phyloP scores from a whole-genome alignment of 2,797 vertebrate genomes.

The Oryzias dopingdopingensis region DNA sequence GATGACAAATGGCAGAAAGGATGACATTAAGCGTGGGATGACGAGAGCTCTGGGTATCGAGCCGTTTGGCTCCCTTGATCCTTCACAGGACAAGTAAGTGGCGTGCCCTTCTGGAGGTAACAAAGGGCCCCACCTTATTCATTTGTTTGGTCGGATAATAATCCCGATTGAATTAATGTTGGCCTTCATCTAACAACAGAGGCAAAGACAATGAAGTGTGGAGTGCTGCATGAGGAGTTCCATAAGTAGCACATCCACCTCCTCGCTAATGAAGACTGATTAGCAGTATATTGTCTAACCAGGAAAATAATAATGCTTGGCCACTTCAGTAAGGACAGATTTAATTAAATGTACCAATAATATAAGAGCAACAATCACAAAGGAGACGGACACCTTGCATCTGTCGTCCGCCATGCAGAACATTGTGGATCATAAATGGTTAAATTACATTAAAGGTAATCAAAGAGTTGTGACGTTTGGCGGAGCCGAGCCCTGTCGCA shows the following conservation, averaged over 20 bases:
- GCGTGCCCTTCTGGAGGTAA: slow-evolving; percentile 24
- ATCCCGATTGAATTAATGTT: slow-evolving; percentile 17
- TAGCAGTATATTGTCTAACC: slow-evolving; percentile 13
- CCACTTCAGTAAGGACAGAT: slow-evolving; percentile 8
- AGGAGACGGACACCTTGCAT: background rate
- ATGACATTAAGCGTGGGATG: slow-evolving; percentile 30
- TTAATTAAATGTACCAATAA: slow-evolving; percentile 17
- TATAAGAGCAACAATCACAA: slow-evolving; percentile 15
- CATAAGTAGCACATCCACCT: slow-evolving; percentile 7
- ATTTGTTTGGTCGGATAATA: slow-evolving; percentile 6
- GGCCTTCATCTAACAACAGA: slow-evolving; percentile 6
- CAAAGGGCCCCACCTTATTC: slow-evolving; percentile 23
- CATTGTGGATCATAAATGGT: slow-evolving; percentile 17
- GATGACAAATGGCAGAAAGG: slow-evolving; percentile 28
- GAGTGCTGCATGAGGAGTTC: background rate
- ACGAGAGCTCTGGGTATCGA: slow-evolving; percentile 21
- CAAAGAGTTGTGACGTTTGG: slow-evolving; percentile 20
- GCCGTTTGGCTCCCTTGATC: slow-evolving; percentile 16
- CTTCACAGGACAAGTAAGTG: slow-evolving; percentile 9
- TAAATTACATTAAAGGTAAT: slow-evolving; percentile 17
- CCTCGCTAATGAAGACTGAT: slow-evolving; percentile 13
- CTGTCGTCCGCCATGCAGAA: background rate
- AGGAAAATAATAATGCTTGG: slow-evolving; percentile 16
- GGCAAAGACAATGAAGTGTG: slow-evolving; percentile 6
- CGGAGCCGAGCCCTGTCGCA: slow-evolving; percentile 5